Conservation (phyloP, 2,888 invertebrate genomes). For the Dichetophora obliterata region DNA sequence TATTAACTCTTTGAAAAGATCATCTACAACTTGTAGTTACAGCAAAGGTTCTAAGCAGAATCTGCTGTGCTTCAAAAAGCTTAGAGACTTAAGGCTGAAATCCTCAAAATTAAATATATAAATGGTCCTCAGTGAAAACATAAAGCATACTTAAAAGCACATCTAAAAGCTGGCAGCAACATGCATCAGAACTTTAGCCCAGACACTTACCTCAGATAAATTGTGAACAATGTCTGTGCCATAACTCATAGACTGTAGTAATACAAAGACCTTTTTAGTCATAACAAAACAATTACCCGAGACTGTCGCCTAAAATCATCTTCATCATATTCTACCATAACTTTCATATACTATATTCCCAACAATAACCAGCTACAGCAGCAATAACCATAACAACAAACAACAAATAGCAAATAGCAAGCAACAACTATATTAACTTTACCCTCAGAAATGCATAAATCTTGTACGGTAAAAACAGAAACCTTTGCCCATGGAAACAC, state of each 20-base stretch:
- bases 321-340: too few species aligned
- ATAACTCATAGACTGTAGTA: background rate
- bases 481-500: background rate
- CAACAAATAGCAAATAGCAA: background rate
- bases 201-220: too few species aligned
- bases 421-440: constrained; percentile 2
- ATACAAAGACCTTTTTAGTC: background rate
- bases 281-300: background rate
- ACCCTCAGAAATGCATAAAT: background rate
- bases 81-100: too few species aligned
- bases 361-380: background rate
- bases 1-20: too few species aligned
- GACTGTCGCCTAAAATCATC: background rate
- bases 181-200: too few species aligned
- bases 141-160: too few species aligned
- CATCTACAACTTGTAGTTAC: too few species aligned
- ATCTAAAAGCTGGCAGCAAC: too few species aligned
- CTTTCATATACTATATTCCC: background rate
- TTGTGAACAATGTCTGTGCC: background rate
- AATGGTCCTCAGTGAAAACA: too few species aligned
- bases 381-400: background rate
- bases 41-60: too few species aligned
- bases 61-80: too few species aligned
- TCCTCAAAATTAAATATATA: too few species aligned
- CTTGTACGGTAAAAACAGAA: background rate